A percentile compares a stretch with the other conserved stretches of the same genome.
phyloP scores from a whole-genome alignment of 1,140 invertebrate genomes.

The Octopus sinensis region DNA sequence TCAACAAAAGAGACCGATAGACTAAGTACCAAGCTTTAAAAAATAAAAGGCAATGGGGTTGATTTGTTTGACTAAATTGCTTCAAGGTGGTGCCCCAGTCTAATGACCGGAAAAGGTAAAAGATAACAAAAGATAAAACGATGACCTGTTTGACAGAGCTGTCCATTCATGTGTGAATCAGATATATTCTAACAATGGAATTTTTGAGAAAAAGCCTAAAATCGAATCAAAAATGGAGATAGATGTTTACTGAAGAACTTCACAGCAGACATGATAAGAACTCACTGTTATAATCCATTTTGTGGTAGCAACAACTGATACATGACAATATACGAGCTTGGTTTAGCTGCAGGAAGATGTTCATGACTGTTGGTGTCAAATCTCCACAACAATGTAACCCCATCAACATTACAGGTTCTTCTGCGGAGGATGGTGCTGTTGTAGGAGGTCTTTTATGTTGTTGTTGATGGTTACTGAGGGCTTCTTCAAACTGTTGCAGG shows the following conservation, averaged over 20 bases:
- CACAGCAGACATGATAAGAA: background rate
- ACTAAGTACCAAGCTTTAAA: too few species aligned
- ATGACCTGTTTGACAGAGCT: too few species aligned
- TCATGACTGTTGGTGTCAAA: constrained; percentile 48
- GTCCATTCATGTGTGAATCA: too few species aligned
- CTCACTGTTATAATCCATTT: constrained; percentile 40
- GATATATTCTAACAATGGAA: background rate
- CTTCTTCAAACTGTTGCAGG: background rate
- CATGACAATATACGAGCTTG: constrained; percentile 38
- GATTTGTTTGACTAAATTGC: too few species aligned
- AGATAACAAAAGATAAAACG: too few species aligned
- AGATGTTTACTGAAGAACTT: too few species aligned
- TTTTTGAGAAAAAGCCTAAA: too few species aligned
- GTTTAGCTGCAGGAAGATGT: constrained; percentile 33
- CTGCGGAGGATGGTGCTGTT: constrained; percentile 5
- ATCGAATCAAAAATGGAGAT: too few species aligned
- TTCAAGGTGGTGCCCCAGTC: too few species aligned
- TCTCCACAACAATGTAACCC: constrained; percentile 56
- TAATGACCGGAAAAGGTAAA: too few species aligned
- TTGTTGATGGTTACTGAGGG: background rate
- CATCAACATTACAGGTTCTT: constrained; percentile 41
- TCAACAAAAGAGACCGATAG: too few species aligned
- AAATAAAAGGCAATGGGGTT: too few species aligned
- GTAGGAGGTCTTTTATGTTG: background rate
- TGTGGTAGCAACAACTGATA: constrained; percentile 55